Percentiles rank a stretch among this genome's conserved stretches.
Conservation (phyloP, 2,797 vertebrate genomes). For the Enteromius viviparus region DNA sequence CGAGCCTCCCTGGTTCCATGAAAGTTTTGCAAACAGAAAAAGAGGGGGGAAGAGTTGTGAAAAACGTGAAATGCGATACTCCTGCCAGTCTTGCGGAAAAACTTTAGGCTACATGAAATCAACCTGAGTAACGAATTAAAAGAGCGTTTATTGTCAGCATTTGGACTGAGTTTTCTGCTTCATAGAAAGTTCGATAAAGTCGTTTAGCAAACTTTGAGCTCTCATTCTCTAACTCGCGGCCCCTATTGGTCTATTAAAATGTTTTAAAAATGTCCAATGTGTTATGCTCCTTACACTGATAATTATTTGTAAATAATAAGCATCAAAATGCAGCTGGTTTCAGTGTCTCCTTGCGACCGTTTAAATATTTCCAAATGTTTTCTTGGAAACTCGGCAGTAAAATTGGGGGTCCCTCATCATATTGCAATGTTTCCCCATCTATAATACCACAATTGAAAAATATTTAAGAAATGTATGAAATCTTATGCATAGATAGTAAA, state of each 20-base stretch:
- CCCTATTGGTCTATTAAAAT: constrained; percentile 25
- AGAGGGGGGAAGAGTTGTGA: constrained; percentile 13
- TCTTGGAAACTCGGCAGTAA: constrained; percentile 65
- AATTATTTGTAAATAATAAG: neutral
- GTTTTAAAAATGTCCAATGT: neutral
- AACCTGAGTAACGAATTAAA: neutral
- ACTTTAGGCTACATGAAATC: neutral
- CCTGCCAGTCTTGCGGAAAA: constrained; percentile 2
- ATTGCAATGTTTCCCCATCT: constrained; percentile 56
- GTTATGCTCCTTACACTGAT: constrained; percentile 1
- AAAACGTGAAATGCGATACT: constrained; percentile 20
- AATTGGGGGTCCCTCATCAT: constrained; percentile 57
- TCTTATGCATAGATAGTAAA: neutral
- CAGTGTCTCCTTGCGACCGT: neutral
- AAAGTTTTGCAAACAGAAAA: constrained; percentile 61
- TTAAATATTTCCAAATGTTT: constrained; percentile 35
- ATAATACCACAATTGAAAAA: neutral
- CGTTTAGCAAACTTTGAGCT: constrained; percentile 17
- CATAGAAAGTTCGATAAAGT: neutral
- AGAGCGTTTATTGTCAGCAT: neutral
- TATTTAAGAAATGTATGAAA: neutral
- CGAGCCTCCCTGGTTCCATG: constrained; percentile 32
- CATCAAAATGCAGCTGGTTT: neutral
- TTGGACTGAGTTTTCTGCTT: neutral
- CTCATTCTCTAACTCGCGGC: constrained; percentile 26